Evolutionary conservation across 2,797 vertebrate genomes (phyloP).

Genomic region (Lutjanus argentimaculatus): DNA sequence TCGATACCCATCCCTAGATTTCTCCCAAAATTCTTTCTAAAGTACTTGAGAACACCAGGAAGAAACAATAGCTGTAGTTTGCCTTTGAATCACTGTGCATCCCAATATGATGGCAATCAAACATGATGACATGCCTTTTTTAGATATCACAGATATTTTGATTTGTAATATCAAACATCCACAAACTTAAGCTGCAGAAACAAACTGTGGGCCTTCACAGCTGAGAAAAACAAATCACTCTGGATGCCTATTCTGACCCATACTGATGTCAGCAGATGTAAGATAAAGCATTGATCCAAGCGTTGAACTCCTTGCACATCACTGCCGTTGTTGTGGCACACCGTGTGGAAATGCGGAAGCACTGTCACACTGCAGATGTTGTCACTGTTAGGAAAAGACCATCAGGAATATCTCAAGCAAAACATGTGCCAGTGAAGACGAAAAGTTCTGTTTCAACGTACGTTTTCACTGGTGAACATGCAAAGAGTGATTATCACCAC

Average conservation of each 20-base stretch:
- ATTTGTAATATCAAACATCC: neutral
- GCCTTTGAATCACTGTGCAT: neutral
- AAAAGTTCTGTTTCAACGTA: too few relatives aligned
- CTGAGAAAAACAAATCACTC: neutral
- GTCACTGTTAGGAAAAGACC: conserved; percentile 4
- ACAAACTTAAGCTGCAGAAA: neutral
- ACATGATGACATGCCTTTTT: neutral
- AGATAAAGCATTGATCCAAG: neutral
- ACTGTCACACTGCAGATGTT: conserved; percentile 49
- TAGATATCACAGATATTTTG: neutral
- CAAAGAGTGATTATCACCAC: neutral
- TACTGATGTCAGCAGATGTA: neutral
- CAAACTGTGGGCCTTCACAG: neutral
- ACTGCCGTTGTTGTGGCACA: conserved; percentile 13
- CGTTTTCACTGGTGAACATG: neutral
- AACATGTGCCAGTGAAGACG: neutral
- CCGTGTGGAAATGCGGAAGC: conserved; percentile 40
- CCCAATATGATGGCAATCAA: neutral
- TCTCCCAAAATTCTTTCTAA: too few relatives aligned
- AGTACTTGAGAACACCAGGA: neutral
- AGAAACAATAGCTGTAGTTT: neutral
- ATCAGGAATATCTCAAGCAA: neutral
- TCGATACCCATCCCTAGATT: neutral
- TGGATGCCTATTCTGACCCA: neutral
- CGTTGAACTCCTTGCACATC: neutral